phyloP scores from a whole-genome alignment of 2,888 invertebrate species.

The Gari tellinella region DNA sequence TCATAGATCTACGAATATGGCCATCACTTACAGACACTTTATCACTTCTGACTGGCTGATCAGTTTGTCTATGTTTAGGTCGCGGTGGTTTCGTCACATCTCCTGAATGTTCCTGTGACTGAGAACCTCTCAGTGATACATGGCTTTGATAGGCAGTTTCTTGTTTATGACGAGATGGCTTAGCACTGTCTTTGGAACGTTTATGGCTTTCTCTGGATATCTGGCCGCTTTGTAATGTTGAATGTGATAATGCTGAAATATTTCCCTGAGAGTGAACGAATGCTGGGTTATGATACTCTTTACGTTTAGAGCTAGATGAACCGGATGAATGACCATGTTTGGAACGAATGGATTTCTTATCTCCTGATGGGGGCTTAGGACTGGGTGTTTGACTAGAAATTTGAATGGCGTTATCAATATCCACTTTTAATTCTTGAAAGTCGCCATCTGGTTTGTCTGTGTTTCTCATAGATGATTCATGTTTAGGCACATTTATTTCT shows the following conservation, averaged over 20 bases:
- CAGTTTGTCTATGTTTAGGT: not conserved
- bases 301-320: slow-evolving; percentile 33
- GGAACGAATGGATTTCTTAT: slow-evolving; percentile 13
- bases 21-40: too few species aligned
- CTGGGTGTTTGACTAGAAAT: slow-evolving; percentile 10
- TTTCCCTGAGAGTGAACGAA: slow-evolving; percentile 55
- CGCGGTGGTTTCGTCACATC: not conserved
- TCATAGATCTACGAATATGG: too few species aligned
- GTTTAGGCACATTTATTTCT: not conserved
- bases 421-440: slow-evolving; percentile 18
- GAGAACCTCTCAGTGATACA: not conserved
- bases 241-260: slow-evolving; percentile 24
- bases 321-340: slow-evolving; percentile 25
- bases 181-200: slow-evolving; percentile 1
- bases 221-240: slow-evolving; percentile 10
- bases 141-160: not conserved
- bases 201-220: slow-evolving; percentile 15
- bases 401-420: not conserved
- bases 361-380: slow-evolving; percentile 4
- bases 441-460: slow-evolving; percentile 10
- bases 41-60: too few species aligned
- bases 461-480: not conserved
- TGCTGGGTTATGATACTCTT: slow-evolving; percentile 50
- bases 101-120: not conserved
- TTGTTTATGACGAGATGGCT: not conserved